These are phyloP conservation scores for Chiloscyllium punctatum DNA, from an alignment of 2,797 vertebrate species.

Conservation along the genomic window DNA sequence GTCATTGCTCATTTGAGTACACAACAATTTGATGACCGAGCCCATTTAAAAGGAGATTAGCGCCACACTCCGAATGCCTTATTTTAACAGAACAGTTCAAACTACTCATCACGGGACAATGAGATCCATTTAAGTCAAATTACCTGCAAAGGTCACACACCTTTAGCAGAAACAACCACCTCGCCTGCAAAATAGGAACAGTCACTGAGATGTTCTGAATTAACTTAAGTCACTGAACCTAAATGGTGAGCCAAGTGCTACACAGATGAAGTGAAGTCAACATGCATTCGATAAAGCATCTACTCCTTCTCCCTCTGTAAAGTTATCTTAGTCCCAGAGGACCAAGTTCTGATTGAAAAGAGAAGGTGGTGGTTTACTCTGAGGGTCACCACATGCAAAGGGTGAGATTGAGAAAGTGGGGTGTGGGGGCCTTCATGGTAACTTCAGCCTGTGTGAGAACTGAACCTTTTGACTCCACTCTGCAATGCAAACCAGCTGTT, in stretches of 20 bases:
- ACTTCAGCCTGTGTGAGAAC: too few relatives aligned
- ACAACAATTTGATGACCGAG: constrained; percentile 48
- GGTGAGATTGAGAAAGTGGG: too few relatives aligned
- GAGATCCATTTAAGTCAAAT: background rate
- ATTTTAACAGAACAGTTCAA: constrained; percentile 19
- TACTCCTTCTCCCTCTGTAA: background rate
- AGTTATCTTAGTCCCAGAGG: too few relatives aligned
- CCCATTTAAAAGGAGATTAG: constrained; percentile 48
- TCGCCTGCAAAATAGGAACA: background rate
- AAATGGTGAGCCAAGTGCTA: background rate
- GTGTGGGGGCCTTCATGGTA: too few relatives aligned
- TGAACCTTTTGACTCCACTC: too few relatives aligned
- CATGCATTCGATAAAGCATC: background rate
- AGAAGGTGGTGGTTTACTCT: too few relatives aligned
- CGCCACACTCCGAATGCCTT: constrained; percentile 38
- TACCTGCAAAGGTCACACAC: background rate
- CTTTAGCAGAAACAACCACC: background rate
- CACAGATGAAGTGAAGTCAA: background rate
- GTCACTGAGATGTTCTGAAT: background rate
- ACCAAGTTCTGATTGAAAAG: too few relatives aligned
- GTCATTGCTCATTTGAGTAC: constrained; percentile 41
- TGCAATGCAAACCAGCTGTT: too few relatives aligned
- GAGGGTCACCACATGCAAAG: too few relatives aligned
- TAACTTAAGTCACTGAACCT: background rate
- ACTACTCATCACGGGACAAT: background rate